A percentile compares a stretch with the other conserved stretches of the same genome.
These are phyloP conservation scores for Drosophila tani DNA, from an alignment of 1,140 invertebrate species.

Conservation along the genomic window DNA sequence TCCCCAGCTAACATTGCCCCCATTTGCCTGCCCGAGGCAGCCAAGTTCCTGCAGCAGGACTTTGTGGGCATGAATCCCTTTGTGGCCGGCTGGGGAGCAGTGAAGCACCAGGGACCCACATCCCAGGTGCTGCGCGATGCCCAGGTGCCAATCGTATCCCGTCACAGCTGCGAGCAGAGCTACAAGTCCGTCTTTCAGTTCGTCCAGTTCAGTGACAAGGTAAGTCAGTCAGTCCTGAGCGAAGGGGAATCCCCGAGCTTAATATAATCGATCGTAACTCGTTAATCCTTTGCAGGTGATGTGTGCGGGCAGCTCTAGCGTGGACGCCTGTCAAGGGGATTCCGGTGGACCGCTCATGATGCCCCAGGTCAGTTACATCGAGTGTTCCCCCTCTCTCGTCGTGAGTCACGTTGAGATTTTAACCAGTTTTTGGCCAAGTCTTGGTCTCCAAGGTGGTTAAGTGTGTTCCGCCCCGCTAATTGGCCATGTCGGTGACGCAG, in stretches of 20 bases:
- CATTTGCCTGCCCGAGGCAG: constrained; percentile 89
- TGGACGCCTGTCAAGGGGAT: constrained; percentile 95
- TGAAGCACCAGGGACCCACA: constrained; percentile 86
- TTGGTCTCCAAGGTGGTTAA: constrained; percentile 55
- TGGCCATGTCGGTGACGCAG: constrained; percentile 16
- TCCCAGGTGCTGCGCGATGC: constrained; percentile 88
- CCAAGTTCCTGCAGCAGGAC: constrained; percentile 84
- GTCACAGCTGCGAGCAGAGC: constrained; percentile 87
- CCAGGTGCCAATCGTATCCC: constrained; percentile 90
- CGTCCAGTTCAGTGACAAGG: constrained; percentile 76
- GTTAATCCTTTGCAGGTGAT: constrained; percentile 66
- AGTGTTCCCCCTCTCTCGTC: constrained; percentile 1
- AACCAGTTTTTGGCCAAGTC: constrained; percentile 58
- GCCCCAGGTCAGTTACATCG: constrained; percentile 78
- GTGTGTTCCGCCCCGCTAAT: constrained; percentile 28
- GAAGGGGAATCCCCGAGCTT: constrained; percentile 9
- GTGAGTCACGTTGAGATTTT: constrained; percentile 35
- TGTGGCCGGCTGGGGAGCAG: constrained; percentile 85
- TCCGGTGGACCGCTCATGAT: constrained; percentile 92
- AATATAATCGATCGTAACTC: background rate
- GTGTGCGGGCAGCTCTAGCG: constrained; percentile 86
- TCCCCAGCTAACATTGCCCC: constrained; percentile 87
- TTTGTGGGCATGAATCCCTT: constrained; percentile 86
- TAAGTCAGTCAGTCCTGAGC: constrained; percentile 26
- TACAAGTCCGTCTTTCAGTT: constrained; percentile 86